A percentile compares a stretch with the other conserved stretches of the same genome.
Conservation (phyloP, 2,888 invertebrate species). For the Galerucella calmariensis region DNA sequence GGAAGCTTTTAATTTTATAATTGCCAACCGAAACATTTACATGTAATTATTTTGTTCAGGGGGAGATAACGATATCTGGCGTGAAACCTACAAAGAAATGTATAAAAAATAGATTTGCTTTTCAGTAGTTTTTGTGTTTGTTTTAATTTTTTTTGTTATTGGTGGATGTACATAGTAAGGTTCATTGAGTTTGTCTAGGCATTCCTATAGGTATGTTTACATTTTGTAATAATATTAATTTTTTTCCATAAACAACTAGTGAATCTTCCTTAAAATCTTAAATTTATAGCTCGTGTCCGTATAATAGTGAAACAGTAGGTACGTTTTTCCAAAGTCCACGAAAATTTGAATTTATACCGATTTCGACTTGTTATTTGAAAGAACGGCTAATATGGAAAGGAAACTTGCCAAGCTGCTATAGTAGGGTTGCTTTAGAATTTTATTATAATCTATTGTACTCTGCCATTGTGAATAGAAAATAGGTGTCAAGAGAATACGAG, state of each 20-base stretch:
- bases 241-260: conserved; percentile 14
- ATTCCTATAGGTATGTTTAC: too few relatives aligned
- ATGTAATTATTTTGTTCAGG: conserved; percentile 40
- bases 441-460: conserved; percentile 27
- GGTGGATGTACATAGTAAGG: too few relatives aligned
- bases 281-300: conserved; percentile 23
- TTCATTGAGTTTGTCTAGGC: too few relatives aligned
- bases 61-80: conserved; percentile 33
- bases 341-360: conserved; percentile 31
- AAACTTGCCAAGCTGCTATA: conserved; percentile 15
- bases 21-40: conserved; percentile 51
- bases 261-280: conserved; percentile 21
- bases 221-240: background rate
- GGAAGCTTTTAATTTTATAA: conserved; percentile 59
- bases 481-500: conserved; percentile 8
- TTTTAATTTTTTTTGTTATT: too few relatives aligned
- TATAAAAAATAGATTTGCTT: background rate
- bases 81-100: conserved; percentile 23
- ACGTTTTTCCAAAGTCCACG: conserved; percentile 16
- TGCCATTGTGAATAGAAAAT: conserved; percentile 18
- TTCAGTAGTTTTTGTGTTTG: background rate
- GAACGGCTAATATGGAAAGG: conserved; percentile 18
- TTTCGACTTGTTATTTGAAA: conserved; percentile 17
- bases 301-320: conserved; percentile 25
- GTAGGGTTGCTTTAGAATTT: conserved; percentile 29